Conservation (phyloP, 2,888 invertebrate genomes). For the Lypha dubia region DNA sequence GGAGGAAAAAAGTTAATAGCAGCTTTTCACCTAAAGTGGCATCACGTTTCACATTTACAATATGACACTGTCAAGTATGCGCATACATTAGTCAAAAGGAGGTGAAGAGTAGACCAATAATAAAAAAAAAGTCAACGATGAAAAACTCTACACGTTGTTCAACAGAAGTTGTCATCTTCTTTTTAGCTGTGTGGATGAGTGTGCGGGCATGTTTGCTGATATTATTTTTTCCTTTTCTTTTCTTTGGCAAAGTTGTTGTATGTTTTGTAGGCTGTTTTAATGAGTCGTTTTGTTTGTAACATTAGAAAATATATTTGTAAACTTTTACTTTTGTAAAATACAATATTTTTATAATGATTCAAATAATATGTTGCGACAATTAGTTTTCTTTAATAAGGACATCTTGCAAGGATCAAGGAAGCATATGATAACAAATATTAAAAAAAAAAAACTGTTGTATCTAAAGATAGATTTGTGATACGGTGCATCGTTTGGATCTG, state of each 20-base stretch:
- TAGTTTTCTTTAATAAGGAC: too few species aligned
- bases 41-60: conserved; percentile 75
- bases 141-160: conserved; percentile 60
- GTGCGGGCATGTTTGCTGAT: conserved; percentile 35
- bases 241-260: conserved; percentile 5
- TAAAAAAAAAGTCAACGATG: conserved; percentile 16
- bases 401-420: too few species aligned
- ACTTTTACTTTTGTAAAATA: neutral
- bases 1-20: conserved; percentile 61
- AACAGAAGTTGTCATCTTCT: conserved; percentile 64
- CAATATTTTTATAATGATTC: too few species aligned
- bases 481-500: too few species aligned
- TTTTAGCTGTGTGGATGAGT: conserved; percentile 21
- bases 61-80: conserved; percentile 72
- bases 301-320: neutral
- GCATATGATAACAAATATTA: too few species aligned
- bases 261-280: neutral
- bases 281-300: conserved; percentile 3
- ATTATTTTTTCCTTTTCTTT: conserved; percentile 14
- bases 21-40: conserved; percentile 74
- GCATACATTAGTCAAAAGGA: conserved; percentile 70
- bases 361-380: too few species aligned
- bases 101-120: conserved; percentile 54
- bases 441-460: too few species aligned
- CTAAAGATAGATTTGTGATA: too few species aligned